A percentile compares a stretch with the other conserved stretches of the same genome.
phyloP scores from a whole-genome alignment of 1,140 invertebrate species.

The Papilio glaucus region DNA sequence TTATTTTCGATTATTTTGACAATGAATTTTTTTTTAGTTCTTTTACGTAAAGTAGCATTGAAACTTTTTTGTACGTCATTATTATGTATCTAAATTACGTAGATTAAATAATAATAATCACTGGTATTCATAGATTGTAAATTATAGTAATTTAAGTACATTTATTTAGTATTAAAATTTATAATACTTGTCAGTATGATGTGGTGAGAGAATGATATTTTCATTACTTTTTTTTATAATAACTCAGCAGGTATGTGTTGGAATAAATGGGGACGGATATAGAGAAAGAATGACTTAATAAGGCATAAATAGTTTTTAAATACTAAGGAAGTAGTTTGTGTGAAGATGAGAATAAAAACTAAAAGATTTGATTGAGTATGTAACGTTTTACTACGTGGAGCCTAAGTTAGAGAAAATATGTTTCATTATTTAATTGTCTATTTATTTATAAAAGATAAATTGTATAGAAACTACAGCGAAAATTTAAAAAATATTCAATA shows the following conservation, averaged over 20 bases:
- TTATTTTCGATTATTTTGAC: neutral
- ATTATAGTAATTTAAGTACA: neutral
- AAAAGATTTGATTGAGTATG: no score
- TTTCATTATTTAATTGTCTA: no score
- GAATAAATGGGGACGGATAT: neutral
- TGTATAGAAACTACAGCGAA: no score
- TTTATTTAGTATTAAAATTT: neutral
- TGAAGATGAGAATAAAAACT: neutral
- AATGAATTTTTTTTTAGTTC: conserved; percentile 1
- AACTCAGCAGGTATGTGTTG: neutral
- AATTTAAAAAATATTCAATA: no score
- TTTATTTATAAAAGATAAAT: no score
- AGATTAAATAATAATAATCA: neutral
- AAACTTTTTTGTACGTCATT: neutral
- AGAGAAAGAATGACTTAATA: neutral
- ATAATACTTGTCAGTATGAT: neutral
- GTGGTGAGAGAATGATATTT: neutral
- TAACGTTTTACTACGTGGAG: no score
- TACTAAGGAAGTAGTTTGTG: neutral
- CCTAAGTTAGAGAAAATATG: no score
- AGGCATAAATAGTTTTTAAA: neutral
- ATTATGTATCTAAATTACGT: conserved; percentile 28
- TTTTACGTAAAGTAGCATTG: conserved; percentile 29
- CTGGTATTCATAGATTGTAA: conserved; percentile 22
- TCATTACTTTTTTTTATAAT: neutral